Evolutionary conservation across 2,888 invertebrate species (phyloP), one percentile per base, ranked within the genome.

Genomic region (Hecatera dysodea): DNA sequence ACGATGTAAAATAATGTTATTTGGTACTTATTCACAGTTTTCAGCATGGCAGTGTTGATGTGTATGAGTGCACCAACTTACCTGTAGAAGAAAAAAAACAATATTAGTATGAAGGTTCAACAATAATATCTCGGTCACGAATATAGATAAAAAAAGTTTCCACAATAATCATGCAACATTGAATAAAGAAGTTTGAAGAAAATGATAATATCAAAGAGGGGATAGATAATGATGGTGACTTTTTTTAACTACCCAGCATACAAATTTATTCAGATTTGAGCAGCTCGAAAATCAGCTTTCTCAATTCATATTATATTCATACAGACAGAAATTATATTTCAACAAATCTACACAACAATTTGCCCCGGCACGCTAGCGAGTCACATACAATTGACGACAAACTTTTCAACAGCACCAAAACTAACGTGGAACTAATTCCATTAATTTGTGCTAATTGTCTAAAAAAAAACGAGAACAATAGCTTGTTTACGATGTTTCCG

Each of bases 381-480:
- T 24, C 24, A 73, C 60, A 65, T 52, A 24, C 8, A 60, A 19
- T 19, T 7, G 60, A 53, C 50, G 24, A 48, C 42, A 55, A 69
- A 69, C 42, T 59, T 56, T 53, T 60, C 29, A 50, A 39, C 46
- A 24, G 15, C 29, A 50, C 46, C 56, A 52, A n/a, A 62, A 79
- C 67, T 57, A 67, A 77, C 67, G 61, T 78, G 79, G 72, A 81
- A 80, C 81, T 70, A 83, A 86, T 80, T 65, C 50, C 15, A 66
- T 72, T 84, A 87, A 86, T 84, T 82, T 56, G 74, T 50, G 75
- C 75, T 87, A 87, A 88, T 88, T 87, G 77, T 48, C 64, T 73
- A 84, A 83, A 86, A 84, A 83, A 86, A 80, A 88, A 87, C 75
- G 66, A 76, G 75, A 67, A 86, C 86, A 87, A 88, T 82, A 67